Evolutionary conservation across 2,113 vertebrate species (phyloP).

Genomic region (Percina caprodes): DNA sequence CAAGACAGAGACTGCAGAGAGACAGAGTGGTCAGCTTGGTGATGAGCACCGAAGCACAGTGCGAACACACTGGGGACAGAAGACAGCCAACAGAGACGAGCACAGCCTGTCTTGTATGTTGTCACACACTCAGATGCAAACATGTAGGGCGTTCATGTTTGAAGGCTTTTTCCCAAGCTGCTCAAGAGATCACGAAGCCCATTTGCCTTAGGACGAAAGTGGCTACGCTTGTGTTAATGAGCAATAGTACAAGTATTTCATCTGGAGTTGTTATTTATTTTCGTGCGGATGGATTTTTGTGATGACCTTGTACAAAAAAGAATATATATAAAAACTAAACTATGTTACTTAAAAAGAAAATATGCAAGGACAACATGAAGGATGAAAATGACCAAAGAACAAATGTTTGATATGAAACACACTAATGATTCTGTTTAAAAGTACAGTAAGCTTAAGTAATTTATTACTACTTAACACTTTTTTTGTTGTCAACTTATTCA

Average conservation of each 20-base stretch:
- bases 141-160: constrained; percentile 53
- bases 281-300: constrained; percentile 55
- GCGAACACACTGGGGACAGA: constrained; percentile 53
- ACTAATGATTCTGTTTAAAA: constrained; percentile 60
- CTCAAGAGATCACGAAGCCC: constrained; percentile 77
- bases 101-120: constrained; percentile 35
- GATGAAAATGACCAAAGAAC: constrained; percentile 87
- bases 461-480: constrained; percentile 54
- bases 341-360: constrained; percentile 65
- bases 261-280: constrained; percentile 83
- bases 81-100: constrained; percentile 28
- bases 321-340: constrained; percentile 31
- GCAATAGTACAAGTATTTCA: constrained; percentile 78
- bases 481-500: constrained; percentile 52
- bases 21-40: constrained; percentile 52
- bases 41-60: constrained; percentile 37
- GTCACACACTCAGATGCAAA: constrained; percentile 58
- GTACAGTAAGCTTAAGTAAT: constrained; percentile 58
- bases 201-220: constrained; percentile 82
- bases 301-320: constrained; percentile 55
- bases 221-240: constrained; percentile 72
- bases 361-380: constrained; percentile 82
- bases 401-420: constrained; percentile 79
- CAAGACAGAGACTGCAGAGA: constrained; percentile 57
- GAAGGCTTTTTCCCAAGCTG: constrained; percentile 67